A percentile compares a stretch with the other conserved stretches of the same genome.
These are phyloP conservation scores for Andrena chrysosceles DNA, from an alignment of 2,888 invertebrate species.

Conservation along the genomic window DNA sequence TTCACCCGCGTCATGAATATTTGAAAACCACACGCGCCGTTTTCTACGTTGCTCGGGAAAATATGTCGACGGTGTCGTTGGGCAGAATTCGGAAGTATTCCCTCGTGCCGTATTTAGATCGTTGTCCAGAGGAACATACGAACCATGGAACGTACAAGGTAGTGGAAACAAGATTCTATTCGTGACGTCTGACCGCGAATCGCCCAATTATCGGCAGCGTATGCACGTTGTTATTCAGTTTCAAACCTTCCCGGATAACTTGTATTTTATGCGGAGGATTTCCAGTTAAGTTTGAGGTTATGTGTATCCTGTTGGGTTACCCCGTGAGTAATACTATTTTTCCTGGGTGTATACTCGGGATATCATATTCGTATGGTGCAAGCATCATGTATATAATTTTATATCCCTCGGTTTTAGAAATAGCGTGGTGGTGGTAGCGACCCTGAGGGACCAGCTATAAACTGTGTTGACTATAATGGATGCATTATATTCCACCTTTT, in stretches of 20 bases:
- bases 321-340: neutral
- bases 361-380: too few species aligned
- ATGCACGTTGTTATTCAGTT: neutral
- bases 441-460: too few species aligned
- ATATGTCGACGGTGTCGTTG: conserved; percentile 68
- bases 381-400: too few species aligned
- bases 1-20: conserved; percentile 20
- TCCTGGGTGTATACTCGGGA: neutral
- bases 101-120: conserved; percentile 77
- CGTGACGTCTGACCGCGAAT: neutral
- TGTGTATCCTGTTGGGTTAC: neutral
- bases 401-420: too few species aligned
- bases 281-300: conserved; percentile 8
- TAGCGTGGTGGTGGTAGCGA: too few species aligned
- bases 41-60: conserved; percentile 22
- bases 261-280: neutral
- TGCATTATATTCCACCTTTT: too few species aligned
- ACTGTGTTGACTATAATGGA: too few species aligned
- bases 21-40: conserved; percentile 16
- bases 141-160: conserved; percentile 78
- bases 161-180: neutral
- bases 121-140: conserved; percentile 77
- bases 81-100: conserved; percentile 78
- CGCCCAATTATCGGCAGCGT: neutral
- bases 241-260: neutral